Conservation (phyloP, 2,113 vertebrate species). For the human region GRCh38 chr5:81771501-81772000, state of each 20-base stretch:
- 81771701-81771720: neutral
- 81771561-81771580: neutral
- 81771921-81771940: neutral
- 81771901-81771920: neutral
- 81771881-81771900: neutral
- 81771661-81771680: neutral
- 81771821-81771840: neutral
- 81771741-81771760: constrained; percentile 6
- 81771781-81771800: neutral
- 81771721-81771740: neutral
- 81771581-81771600: neutral
- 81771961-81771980: neutral
- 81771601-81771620: neutral
- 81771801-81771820: neutral
- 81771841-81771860: neutral
- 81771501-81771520: neutral
- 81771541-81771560: neutral
- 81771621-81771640: neutral
- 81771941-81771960: neutral
- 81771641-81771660: neutral
- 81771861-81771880: too few relatives aligned
- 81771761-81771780: constrained; percentile 6
- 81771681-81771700: neutral
- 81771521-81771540: neutral
- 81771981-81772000: neutral